A percentile compares a stretch with the other conserved stretches of the same genome.
These are phyloP conservation scores for Vespertilio murinus DNA, from an alignment of 2,797 vertebrate species.

Conservation along the genomic window DNA sequence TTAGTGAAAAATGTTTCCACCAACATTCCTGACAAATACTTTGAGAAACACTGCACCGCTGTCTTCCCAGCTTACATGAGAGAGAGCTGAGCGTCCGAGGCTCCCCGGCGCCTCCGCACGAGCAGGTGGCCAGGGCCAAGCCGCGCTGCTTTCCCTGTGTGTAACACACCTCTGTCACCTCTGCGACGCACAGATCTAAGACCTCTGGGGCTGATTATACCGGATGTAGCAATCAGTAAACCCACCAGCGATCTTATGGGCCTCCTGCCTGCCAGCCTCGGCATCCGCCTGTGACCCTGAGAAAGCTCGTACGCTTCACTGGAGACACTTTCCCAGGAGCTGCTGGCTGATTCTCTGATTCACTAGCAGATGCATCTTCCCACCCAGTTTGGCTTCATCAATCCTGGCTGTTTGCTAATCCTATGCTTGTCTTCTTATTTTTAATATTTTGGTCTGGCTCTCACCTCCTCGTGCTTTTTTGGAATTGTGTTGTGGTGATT, in stretches of 20 bases:
- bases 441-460: background rate
- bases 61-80: background rate
- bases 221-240: constrained; percentile 45
- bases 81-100: background rate
- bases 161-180: background rate
- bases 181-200: background rate
- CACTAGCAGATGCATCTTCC: background rate
- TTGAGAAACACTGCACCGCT: background rate
- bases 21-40: background rate
- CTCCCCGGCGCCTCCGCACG: accelerated
- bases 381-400: background rate
- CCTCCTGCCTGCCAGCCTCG: background rate
- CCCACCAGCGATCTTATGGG: constrained; percentile 41
- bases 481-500: background rate
- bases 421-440: background rate
- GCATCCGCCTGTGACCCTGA: constrained; percentile 6
- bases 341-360: background rate
- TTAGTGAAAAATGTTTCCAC: background rate
- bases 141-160: accelerated
- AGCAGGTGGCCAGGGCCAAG: background rate
- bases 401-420: background rate
- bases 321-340: background rate
- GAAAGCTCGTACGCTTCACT: background rate
- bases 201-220: constrained; percentile 52
- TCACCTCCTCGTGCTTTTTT: background rate